phyloP scores from a whole-genome alignment of 2,888 invertebrate genomes.

The Himalopsyche japonica region DNA sequence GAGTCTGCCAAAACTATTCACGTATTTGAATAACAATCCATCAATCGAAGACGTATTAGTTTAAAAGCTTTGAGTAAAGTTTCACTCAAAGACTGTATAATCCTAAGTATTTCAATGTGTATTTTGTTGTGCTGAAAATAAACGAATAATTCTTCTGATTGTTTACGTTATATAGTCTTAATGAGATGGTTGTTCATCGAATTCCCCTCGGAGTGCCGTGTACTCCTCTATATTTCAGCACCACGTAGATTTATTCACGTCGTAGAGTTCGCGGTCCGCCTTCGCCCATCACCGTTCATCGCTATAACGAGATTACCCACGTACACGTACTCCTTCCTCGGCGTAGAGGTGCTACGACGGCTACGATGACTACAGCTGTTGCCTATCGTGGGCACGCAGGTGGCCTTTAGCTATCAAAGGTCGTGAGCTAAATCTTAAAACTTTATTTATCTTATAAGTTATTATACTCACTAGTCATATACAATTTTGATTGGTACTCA shows the following conservation, averaged over 20 bases:
- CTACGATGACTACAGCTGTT: background rate
- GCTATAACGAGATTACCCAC: slow-evolving; percentile 5
- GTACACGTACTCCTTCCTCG: background rate
- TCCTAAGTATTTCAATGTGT: too few relatives aligned
- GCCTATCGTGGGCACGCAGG: background rate
- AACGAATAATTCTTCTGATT: too few relatives aligned
- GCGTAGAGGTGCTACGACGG: background rate
- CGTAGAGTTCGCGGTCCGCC: background rate
- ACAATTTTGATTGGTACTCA: too few relatives aligned
- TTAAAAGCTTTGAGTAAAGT: too few relatives aligned
- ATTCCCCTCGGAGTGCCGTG: background rate
- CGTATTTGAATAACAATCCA: too few relatives aligned
- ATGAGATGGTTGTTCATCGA: background rate
- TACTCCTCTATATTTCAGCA: background rate
- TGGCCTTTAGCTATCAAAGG: background rate
- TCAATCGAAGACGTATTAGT: too few relatives aligned
- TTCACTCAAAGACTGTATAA: too few relatives aligned
- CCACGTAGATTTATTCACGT: background rate
- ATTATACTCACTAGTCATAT: too few relatives aligned
- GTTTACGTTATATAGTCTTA: too few relatives aligned
- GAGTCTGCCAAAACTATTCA: too few relatives aligned
- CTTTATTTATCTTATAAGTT: background rate
- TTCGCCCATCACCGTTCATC: slow-evolving; percentile 1
- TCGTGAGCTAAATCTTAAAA: background rate
- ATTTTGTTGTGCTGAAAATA: too few relatives aligned